Base-by-base conservation (phyloP, 2,113 vertebrate genomes). In the Mola mola region DNA sequence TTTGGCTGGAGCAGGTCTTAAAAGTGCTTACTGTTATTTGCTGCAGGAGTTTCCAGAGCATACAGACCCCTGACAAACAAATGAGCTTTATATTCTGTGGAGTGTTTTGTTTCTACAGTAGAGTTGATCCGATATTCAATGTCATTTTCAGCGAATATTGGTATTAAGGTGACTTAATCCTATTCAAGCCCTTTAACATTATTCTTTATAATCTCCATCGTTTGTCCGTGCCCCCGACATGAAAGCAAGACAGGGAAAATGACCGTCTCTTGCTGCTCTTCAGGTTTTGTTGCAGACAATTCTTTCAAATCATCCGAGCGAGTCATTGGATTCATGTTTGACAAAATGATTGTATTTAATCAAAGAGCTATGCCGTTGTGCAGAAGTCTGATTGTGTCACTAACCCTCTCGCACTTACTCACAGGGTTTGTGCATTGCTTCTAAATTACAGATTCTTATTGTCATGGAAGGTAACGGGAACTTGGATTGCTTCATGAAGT, bases 311-410 rank as follows among this genome's bases (percentile, higher is more conserved):
- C 48, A 48, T 62, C 47, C 25, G 50, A 31, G 33, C 55, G 25
- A 8, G 1, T 48, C 25, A 63, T 36, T 61, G 68, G 61, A 73
- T 67, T 66, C 42, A 60, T 69, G 52, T 69, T 72, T 76, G 55
- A 33, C 55, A 57, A 52, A 74, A 69, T 55, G 16, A 61, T 44
- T 59, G n/a, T 20, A 31, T 56, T 38, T 50, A 83, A 83, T 85
- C 66, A 81, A 77, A 31, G 40, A 56, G 36, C 22, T 8, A 28
- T 34, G 19, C 58, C 21, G 8, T 53, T 34, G 19, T 28, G 38
- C 62, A 21, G 58, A 52, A 71, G 48, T 63, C 24, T 72, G 85
- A 81, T 76, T 82, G 65, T 67, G 53, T 19, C 6, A 12, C 42
- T 24, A 47, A 74, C 40, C 34, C 19, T 64, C 67, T 64, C 59